Base-by-base conservation (phyloP, 2,113 vertebrate species). In the Scopus umbretta region DNA sequence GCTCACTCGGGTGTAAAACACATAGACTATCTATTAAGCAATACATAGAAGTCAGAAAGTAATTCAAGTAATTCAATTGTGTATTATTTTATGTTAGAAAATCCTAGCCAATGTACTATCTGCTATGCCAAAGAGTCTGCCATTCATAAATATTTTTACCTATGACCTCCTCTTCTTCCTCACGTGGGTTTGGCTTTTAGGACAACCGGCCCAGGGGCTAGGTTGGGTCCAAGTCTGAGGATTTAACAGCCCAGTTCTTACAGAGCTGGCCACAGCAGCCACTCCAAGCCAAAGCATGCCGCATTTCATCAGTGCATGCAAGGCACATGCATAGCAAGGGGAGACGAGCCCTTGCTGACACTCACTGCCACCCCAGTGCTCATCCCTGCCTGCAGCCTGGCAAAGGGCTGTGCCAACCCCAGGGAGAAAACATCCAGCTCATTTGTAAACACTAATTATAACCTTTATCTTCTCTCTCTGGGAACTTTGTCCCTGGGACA, bases 401-500 rank as follows among this genome's bases (percentile, higher is more conserved):
- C 56, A 36, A 88, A 61, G 43, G 53, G 42, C 34, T 80, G 49
- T 38, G 52, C 62, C 32, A 66, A 4, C 10, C 29, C 70, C 8
- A 6, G 7, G 14, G 9, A 82, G 27, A 94, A 91, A 94, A 75
- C 49, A 74, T 6, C 10, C 1, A 0, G 34, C 40, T 43, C 49
- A 32, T 56, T 80, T 58, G 49, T 45, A 92, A 91, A 76, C 72
- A 34, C 36, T 50, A 68, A 90, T 70, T 55, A 88, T 12, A n/a
- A 76, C 23, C 70, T 62, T 62, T 50, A 75, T 67, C 65, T 76
- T 71, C 50, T 73, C 1, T 50, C 59, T 79, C 2, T 8, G 85
- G 66, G 59, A 90, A 89, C 72, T 73, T 91, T 66, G 80, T 58
- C n/a, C 58, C 42, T 62, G n/a, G 52, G 74, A 74, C 52, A 79